Base-by-base conservation (phyloP, 2,888 invertebrate genomes). In the Drosophila rubida region DNA sequence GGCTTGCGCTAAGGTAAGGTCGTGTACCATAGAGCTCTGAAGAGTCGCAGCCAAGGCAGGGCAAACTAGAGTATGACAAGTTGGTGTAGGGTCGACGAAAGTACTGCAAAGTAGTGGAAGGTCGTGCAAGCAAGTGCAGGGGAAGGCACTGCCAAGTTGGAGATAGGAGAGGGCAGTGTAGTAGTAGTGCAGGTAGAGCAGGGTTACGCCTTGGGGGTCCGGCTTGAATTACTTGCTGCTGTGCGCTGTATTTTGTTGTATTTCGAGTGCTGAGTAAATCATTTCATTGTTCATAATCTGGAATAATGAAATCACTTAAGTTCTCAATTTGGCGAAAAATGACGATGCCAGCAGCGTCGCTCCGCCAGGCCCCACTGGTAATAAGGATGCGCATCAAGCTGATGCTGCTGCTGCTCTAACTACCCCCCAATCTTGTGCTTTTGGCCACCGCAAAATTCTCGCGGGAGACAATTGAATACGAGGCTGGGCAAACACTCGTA, bases 281-380 rank as follows among this genome's bases (percentile, higher is more conserved):
- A 76, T 83, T 79, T 83, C 85, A 79, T 85, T 86, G 80, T 85
- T 79, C 80, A 80, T 88, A 88, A 88, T 89, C 83, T 81, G 78
- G 75, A 80, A 89, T 89, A 88, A 88, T 89, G 87, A 88, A 87
- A 87, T 87, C 87, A 82, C 87, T 88, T 84, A 87, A 88, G 82
- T 88, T 88, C 83, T 75, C 89, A 87, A 88, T 89, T 88, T 79
- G 80, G 69, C 72, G 76, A 78, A 79, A 79, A 83, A 86, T 79
- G 87, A 79, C 75, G 78, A 73, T 78, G 82, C 77, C 76, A 78
- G 75, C 78, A 75, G 71, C 60, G 61, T 25, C 54, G 71, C 67
- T 45, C 61, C 49, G 48, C 62, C 4, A n/a, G 63, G 72, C 68
- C 83, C 79, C 84, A 66, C 50, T 80, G 87, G 84, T 83, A 83